phyloP scores from a whole-genome alignment of 2,888 invertebrate species.

The Rhagium mordax region DNA sequence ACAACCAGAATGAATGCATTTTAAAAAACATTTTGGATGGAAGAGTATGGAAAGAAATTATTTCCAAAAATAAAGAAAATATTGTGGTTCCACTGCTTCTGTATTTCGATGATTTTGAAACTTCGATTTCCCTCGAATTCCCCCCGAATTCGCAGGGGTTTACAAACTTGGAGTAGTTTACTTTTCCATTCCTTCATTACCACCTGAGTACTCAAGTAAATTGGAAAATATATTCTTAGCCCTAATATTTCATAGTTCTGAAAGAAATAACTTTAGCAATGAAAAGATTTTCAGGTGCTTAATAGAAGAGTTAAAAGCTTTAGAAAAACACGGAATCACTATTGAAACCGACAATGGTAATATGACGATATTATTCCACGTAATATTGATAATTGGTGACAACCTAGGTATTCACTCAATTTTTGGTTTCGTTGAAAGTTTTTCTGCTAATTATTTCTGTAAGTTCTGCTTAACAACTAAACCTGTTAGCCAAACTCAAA shows the following conservation, averaged over 20 bases:
- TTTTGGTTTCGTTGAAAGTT: too few relatives aligned
- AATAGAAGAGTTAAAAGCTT: constrained; percentile 45
- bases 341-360: constrained; percentile 13
- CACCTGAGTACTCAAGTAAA: constrained; percentile 42
- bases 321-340: constrained; percentile 44
- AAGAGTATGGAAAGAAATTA: constrained; percentile 17
- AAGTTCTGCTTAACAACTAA: too few relatives aligned
- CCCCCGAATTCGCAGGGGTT: constrained; percentile 46
- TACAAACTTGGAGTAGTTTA: constrained; percentile 54
- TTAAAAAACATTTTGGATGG: constrained; percentile 15
- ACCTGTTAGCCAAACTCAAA: too few relatives aligned
- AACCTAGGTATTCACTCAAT: too few relatives aligned
- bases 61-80: constrained; percentile 17
- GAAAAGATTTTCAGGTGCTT: constrained; percentile 43
- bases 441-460: too few relatives aligned
- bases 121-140: constrained; percentile 25
- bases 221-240: constrained; percentile 53
- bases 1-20: not conserved
- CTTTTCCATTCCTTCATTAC: constrained; percentile 46
- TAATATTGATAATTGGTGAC: not conserved
- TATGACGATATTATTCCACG: too few relatives aligned
- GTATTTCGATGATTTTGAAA: constrained; percentile 53
- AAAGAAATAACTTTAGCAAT: constrained; percentile 38
- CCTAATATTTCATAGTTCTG: constrained; percentile 43
- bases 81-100: constrained; percentile 35